phyloP scores from a whole-genome alignment of 2,888 invertebrate genomes.

The Erebia palarica region DNA sequence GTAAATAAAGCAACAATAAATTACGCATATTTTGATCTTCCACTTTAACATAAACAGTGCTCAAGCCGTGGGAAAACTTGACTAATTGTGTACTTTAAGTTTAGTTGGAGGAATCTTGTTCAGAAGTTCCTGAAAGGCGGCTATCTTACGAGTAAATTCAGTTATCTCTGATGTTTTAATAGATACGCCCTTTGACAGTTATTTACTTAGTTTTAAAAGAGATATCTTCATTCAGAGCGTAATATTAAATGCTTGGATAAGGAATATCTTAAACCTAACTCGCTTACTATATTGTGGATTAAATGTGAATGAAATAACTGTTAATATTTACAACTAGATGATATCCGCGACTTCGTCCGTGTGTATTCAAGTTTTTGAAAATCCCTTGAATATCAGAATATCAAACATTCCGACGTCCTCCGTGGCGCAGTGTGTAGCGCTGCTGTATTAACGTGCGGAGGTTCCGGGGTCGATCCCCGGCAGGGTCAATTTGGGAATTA shows the following conservation, averaged over 20 bases:
- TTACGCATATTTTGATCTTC: conserved; percentile 6
- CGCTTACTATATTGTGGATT: too few species aligned
- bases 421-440: too few species aligned
- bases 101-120: conserved; percentile 23
- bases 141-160: conserved; percentile 22
- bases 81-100: conserved; percentile 23
- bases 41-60: background rate
- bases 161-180: conserved; percentile 24
- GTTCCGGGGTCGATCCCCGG: too few species aligned
- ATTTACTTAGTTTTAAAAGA: conserved; percentile 6
- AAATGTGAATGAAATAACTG: too few species aligned
- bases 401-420: too few species aligned
- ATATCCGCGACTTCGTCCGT: too few species aligned
- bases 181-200: conserved; percentile 19
- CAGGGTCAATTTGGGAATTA: too few species aligned
- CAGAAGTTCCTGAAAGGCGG: conserved; percentile 21
- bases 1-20: background rate
- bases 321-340: too few species aligned
- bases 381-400: too few species aligned
- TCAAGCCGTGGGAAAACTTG: conserved; percentile 19
- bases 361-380: too few species aligned
- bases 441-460: too few species aligned
- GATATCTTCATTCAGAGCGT: conserved; percentile 7
- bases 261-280: too few species aligned
- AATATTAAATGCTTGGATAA: background rate